Base-by-base conservation (phyloP, 2,797 vertebrate species). In the Taenioides sp. region DNA sequence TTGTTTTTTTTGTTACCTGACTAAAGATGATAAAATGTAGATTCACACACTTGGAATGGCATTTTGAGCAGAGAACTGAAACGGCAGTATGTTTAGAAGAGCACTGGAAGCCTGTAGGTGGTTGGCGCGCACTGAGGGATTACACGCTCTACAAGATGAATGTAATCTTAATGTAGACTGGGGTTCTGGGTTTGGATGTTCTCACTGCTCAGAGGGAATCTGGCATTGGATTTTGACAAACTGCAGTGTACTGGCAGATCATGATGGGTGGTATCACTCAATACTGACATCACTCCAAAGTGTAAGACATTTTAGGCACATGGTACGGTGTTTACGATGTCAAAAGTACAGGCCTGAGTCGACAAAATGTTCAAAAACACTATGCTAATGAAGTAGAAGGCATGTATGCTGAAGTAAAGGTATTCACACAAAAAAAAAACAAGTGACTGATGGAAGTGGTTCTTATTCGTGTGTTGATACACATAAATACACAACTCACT, bases 131-230 rank as follows among this genome's bases (percentile, higher is more conserved):
- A 67, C 71, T 64, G 22, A 14, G 23, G 65, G 70, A 79, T 84
- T 83, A 80, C 59, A 69, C 67, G 72, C 67, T 83, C 69, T 22
- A 72, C 69, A 83, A 82, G 72, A 80, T 57, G 22, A 74, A 84
- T 81, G 61, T 69, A 65, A 40, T 20, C 31, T 47, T 34, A 27
- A 27, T 43, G 80, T 65, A 23, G 62, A 67, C 70, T 70, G 65
- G 76, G 62, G 65, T 80, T 78, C 70, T 70, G 65, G 76, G 62
- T 67, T 80, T 78, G 64, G 78, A 68, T 49, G 40, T 20, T 54
- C 50, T 71, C 64, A 71, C 74, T 54, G 61, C 22, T 70, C 62
- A 2, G 10, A 54, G 28, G 70, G 23, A 60, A 75, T 43, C 76
- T 76, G 71, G 73, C 76, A n/a, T 70, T 58, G 9, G 37, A 23